Evolutionary conservation across 2,113 vertebrate genomes (phyloP).

Genomic region (Emydocephalus ijimae): DNA sequence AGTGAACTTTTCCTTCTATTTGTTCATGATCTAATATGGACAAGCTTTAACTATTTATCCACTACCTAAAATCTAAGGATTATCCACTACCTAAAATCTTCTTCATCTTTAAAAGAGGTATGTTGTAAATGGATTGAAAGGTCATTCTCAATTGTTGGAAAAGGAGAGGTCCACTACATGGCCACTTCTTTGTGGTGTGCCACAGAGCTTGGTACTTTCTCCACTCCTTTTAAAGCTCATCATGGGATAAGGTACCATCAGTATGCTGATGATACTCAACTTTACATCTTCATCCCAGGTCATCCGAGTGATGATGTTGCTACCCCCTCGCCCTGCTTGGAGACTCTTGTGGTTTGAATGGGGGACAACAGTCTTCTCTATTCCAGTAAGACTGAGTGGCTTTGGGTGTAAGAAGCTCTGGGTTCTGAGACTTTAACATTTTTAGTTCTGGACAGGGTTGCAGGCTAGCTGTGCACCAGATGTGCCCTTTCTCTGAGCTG

Average conservation of each 20-base stretch:
- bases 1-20: slow-evolving; percentile 14
- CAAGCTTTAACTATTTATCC: neutral
- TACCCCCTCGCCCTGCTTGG: neutral
- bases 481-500: neutral
- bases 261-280: neutral
- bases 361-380: neutral
- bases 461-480: neutral
- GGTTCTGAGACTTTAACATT: neutral
- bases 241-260: neutral
- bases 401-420: neutral
- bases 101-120: neutral
- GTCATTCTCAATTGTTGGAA: neutral
- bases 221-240: neutral
- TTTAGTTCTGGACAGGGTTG: neutral
- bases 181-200: neutral
- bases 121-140: neutral
- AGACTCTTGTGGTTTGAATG: neutral
- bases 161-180: neutral
- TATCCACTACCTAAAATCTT: neutral
- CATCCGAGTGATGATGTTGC: neutral
- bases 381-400: neutral
- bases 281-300: neutral
- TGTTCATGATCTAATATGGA: slow-evolving; percentile 1
- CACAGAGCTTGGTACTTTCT: neutral
- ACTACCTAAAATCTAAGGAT: neutral